These are phyloP conservation scores for Anguilla marmorata DNA, from an alignment of 2,797 vertebrate species.

Conservation along the genomic window DNA sequence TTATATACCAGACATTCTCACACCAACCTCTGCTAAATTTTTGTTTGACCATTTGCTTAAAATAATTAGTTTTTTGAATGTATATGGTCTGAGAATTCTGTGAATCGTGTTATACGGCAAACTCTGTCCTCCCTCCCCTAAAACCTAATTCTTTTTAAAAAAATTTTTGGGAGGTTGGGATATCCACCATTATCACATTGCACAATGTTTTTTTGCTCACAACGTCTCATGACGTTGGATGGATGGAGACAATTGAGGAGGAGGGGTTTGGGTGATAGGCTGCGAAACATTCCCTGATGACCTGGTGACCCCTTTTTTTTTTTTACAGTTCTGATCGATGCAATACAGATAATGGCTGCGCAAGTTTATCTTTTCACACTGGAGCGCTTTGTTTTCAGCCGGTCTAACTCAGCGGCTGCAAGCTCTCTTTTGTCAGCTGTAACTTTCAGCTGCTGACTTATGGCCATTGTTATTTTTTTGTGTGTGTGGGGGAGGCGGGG, in stretches of 20 bases:
- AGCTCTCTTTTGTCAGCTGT: not conserved
- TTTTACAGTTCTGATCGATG: not conserved
- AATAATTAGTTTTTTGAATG: no score
- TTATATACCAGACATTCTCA: not conserved
- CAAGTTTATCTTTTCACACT: not conserved
- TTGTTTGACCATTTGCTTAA: no score
- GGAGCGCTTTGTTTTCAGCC: not conserved
- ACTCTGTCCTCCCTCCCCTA: not conserved
- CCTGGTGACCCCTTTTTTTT: not conserved
- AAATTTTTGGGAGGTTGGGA: not conserved
- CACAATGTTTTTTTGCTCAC: not conserved
- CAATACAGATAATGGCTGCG: not conserved
- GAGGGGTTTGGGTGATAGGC: not conserved
- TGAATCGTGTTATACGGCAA: not conserved
- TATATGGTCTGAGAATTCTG: no score
- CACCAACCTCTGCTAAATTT: not conserved
- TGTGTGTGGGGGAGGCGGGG: not conserved
- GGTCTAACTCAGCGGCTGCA: not conserved
- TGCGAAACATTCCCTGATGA: not conserved
- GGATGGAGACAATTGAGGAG: not conserved
- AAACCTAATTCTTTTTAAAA: not conserved
- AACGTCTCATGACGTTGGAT: no score
- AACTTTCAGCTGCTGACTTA: not conserved
- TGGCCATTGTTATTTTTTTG: not conserved
- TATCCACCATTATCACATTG: not conserved